Evolutionary conservation across 2,888 invertebrate species (phyloP).

Genomic region (Tortrix viridana): DNA sequence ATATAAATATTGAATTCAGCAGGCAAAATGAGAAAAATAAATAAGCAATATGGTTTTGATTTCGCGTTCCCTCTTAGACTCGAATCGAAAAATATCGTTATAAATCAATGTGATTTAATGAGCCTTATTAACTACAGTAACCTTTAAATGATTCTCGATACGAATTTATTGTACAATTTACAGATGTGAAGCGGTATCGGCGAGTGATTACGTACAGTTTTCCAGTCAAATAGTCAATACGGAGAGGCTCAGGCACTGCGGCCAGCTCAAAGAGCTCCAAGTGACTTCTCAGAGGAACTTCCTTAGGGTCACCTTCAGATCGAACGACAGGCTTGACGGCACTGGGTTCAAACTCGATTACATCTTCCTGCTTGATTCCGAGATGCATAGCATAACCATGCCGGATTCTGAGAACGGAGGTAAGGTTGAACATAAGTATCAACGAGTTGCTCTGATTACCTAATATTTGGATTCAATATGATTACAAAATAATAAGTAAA

Average conservation of each 20-base stretch:
- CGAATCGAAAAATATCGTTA: too few relatives aligned
- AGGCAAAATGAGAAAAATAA: constrained; percentile 9
- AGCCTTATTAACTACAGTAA: too few relatives aligned
- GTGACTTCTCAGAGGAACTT: constrained; percentile 94
- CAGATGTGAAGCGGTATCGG: constrained; percentile 95
- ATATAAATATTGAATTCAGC: constrained; percentile 25
- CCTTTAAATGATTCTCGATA: background rate
- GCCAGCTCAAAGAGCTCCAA: constrained; percentile 90
- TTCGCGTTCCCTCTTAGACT: background rate
- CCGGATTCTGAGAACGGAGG: constrained; percentile 60
- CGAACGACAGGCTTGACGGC: constrained; percentile 96
- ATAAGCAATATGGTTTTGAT: background rate
- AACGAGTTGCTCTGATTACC: background rate
- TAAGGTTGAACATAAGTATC: constrained; percentile 44
- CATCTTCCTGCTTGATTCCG: constrained; percentile 90
- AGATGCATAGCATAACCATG: constrained; percentile 78
- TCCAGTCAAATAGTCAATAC: constrained; percentile 95
- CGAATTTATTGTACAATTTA: constrained; percentile 43
- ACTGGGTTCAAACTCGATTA: constrained; percentile 97
- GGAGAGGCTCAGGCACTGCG: constrained; percentile 93
- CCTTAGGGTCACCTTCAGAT: constrained; percentile 96
- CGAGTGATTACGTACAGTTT: constrained; percentile 98
- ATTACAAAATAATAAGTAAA: too few relatives aligned
- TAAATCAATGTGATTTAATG: too few relatives aligned
- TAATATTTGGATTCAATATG: too few relatives aligned